These are phyloP conservation scores for Neodon shergylaensis DNA, from an alignment of 2,113 vertebrate genomes.

Conservation along the genomic window DNA sequence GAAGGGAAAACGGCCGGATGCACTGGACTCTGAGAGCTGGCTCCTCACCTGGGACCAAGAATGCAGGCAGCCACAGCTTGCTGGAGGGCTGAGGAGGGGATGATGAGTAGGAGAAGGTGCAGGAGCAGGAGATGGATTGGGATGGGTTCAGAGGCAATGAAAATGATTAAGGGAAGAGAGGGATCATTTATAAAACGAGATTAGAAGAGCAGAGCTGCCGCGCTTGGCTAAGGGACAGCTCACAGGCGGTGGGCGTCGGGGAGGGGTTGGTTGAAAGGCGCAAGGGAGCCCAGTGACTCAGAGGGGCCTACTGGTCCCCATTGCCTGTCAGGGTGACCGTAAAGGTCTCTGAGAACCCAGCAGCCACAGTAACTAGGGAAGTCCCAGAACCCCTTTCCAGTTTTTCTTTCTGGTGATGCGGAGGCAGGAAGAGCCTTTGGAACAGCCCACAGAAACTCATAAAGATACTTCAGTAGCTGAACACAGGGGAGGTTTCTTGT, in stretches of 20 bases:
- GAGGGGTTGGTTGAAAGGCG: not conserved
- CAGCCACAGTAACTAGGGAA: not conserved
- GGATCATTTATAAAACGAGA: slow-evolving; percentile 75
- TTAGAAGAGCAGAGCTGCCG: slow-evolving; percentile 58
- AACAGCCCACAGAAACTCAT: not conserved
- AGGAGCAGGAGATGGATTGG: slow-evolving; percentile 65
- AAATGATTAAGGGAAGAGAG: slow-evolving; percentile 76
- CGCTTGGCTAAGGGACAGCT: slow-evolving; percentile 52
- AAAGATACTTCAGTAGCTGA: slow-evolving; percentile 42
- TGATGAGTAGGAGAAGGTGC: slow-evolving; percentile 51
- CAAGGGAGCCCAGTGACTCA: not conserved
- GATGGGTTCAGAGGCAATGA: slow-evolving; percentile 71
- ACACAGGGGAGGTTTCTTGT: not conserved
- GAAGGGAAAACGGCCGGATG: not conserved
- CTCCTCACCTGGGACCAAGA: not conserved
- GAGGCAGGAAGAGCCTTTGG: slow-evolving; percentile 1
- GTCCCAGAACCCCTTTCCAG: not conserved
- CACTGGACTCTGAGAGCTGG: not conserved
- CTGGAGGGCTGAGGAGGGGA: not conserved
- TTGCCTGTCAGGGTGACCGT: not conserved
- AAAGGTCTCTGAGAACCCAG: not conserved
- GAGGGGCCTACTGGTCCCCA: not conserved
- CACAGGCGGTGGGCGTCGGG: not conserved
- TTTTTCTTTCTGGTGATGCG: not conserved
- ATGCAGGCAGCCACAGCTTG: not conserved